Evolutionary conservation across 1,140 invertebrate genomes (phyloP), one percentile per base, ranked within the genome.

Genomic region (Pseudobourletiella spinata): DNA sequence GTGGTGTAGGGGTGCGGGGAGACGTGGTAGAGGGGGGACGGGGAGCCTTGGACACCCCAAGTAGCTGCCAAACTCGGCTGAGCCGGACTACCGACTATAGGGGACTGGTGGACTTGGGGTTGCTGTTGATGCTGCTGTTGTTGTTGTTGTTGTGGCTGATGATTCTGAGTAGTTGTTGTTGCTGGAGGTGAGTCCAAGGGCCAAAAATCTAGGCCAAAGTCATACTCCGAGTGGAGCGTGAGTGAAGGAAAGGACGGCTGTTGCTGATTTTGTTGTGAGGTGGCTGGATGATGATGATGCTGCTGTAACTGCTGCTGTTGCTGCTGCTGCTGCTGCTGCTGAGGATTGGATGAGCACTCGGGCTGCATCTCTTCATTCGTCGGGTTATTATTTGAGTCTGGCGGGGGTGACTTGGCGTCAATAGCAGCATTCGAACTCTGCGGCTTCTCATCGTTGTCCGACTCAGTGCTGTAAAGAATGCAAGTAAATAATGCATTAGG

Each of bases 11-110:
- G 20, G 20, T 48, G 57, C 16, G 57, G 57, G 18, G 57, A 59
- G 6, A 43, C n/a, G 35, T 57, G 30, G 39, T 46, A 48, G 4
- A 44, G 20, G 15, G 43, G 29, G 6, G 57, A 29, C 3, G 29
- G 25, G 16, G 57, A 59, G 11, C 32, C n/a, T 48, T 63, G 56
- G 6, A 67, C 65, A 1, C 65, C 65, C 65, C 65, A 67, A 8
- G 61, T 67, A 22, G 51, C 58, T 20, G 65, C 65, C 18, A 67
- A 24, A 52, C 56, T 63, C 3, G 65, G 61, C 35, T 44, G 54
- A 2, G 60, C 59, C 26, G 59, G 64, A 51, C 35, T 58, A 8
- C 50, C 43, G 1, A 16, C 56, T 28, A 42, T 61, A 20, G 11
- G 59, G 50, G 32, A 44, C n/a, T 42, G 56, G 14, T 57, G 56